Conservation (phyloP, 2,797 vertebrate species). For the Xyrichtys novacula region DNA sequence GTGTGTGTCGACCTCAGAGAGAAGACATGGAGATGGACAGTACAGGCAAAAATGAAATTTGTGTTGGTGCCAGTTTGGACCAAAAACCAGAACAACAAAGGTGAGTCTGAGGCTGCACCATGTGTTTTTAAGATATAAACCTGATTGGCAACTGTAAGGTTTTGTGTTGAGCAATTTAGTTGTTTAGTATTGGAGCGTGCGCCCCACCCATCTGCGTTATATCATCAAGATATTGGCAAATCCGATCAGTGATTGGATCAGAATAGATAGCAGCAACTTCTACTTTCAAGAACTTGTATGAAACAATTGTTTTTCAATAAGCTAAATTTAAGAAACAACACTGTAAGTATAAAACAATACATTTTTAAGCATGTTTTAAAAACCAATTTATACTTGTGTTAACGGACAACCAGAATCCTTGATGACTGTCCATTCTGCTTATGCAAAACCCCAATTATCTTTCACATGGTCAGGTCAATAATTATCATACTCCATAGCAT, state of each 20-base stretch:
- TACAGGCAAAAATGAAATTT: slow-evolving; percentile 71
- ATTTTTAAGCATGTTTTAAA: neutral
- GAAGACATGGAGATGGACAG: slow-evolving; percentile 78
- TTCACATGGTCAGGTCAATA: slow-evolving; percentile 51
- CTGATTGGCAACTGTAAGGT: slow-evolving; percentile 3
- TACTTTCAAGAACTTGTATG: neutral
- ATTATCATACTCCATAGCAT: slow-evolving; percentile 47
- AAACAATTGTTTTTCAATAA: neutral
- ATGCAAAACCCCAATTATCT: slow-evolving; percentile 58
- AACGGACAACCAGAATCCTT: slow-evolving; percentile 26
- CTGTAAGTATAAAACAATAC: neutral
- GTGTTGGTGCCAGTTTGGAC: slow-evolving; percentile 70
- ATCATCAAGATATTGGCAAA: neutral
- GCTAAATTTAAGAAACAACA: too few relatives aligned
- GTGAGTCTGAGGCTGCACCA: slow-evolving; percentile 63
- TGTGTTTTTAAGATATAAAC: slow-evolving; percentile 1
- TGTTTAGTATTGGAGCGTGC: slow-evolving; percentile 6
- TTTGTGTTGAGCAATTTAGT: slow-evolving; percentile 1
- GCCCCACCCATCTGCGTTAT: neutral
- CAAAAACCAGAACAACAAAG: slow-evolving; percentile 60
- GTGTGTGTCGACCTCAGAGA: slow-evolving; percentile 46
- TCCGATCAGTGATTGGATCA: neutral
- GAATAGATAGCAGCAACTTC: neutral
- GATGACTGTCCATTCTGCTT: slow-evolving; percentile 40
- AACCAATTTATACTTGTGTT: slow-evolving; percentile 7